A percentile compares a stretch with the other conserved stretches of the same genome.
Evolutionary conservation across 2,113 vertebrate genomes (phyloP).

Genomic region (Ceyx melanurus): DNA sequence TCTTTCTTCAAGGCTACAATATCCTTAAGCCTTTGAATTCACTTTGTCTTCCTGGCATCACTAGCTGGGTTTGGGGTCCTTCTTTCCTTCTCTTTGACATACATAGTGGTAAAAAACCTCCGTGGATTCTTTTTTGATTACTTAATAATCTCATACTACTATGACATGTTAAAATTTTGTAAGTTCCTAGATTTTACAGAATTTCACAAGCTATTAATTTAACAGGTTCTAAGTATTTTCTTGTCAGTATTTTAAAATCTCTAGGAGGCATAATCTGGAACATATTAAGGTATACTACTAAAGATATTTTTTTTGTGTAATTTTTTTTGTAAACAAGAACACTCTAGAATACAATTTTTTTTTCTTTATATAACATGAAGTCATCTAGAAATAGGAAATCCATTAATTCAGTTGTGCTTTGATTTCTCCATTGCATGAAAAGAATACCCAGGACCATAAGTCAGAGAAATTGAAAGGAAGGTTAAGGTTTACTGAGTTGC

Average conservation of each 20-base stretch:
- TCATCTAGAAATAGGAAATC: constrained; percentile 6
- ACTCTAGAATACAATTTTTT: background rate
- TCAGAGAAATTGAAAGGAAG: background rate
- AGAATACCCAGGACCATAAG: background rate
- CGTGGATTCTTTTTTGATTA: background rate
- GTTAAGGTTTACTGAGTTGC: background rate
- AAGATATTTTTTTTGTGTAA: background rate
- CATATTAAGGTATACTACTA: background rate
- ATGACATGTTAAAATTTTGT: background rate
- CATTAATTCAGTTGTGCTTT: background rate
- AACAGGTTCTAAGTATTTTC: background rate
- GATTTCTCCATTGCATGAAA: background rate
- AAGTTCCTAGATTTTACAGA: background rate
- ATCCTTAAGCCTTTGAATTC: background rate
- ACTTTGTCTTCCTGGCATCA: background rate
- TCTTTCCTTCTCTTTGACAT: background rate
- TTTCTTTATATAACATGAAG: background rate
- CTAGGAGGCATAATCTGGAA: background rate
- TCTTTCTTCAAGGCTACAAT: background rate
- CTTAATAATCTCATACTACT: background rate
- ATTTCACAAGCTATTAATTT: background rate
- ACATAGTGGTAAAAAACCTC: background rate
- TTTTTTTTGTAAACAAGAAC: background rate
- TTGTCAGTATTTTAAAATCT: background rate
- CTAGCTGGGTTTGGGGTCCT: background rate